phyloP scores from a whole-genome alignment of 2,888 invertebrate species.

The Chouioia cunea region DNA sequence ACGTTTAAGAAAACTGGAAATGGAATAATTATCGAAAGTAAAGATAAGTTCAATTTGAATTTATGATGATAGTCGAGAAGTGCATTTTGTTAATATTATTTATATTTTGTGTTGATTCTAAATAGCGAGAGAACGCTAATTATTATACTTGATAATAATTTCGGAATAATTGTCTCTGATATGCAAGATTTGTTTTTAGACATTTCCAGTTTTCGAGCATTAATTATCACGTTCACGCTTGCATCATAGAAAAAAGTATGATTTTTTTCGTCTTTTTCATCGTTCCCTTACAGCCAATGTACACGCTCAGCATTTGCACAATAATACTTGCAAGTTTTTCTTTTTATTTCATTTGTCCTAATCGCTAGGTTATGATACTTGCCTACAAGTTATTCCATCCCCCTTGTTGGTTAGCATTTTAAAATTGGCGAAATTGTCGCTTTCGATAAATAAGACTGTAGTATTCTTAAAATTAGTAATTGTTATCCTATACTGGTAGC shows the following conservation, averaged over 20 bases:
- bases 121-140: constrained; percentile 8
- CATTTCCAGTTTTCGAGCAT: constrained; percentile 62
- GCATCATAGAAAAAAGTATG: constrained; percentile 45
- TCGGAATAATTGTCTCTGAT: constrained; percentile 54
- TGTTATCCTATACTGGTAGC: constrained; percentile 43
- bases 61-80: not conserved
- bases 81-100: too few species aligned
- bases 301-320: constrained; percentile 54
- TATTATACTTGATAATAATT: constrained; percentile 22
- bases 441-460: constrained; percentile 46
- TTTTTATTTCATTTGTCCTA: constrained; percentile 39
- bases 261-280: constrained; percentile 51
- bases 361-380: constrained; percentile 46
- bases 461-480: constrained; percentile 52
- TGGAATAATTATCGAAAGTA: constrained; percentile 43
- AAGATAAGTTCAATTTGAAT: too few species aligned
- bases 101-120: not conserved
- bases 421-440: constrained; percentile 42
- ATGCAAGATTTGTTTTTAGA: constrained; percentile 52
- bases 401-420: constrained; percentile 44
- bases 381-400: constrained; percentile 38
- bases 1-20: constrained; percentile 63
- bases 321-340: constrained; percentile 50
- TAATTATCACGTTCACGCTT: constrained; percentile 38
- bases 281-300: constrained; percentile 31